Evolutionary conservation across 2,113 vertebrate genomes (phyloP).

Genomic region (Castor canadensis): DNA sequence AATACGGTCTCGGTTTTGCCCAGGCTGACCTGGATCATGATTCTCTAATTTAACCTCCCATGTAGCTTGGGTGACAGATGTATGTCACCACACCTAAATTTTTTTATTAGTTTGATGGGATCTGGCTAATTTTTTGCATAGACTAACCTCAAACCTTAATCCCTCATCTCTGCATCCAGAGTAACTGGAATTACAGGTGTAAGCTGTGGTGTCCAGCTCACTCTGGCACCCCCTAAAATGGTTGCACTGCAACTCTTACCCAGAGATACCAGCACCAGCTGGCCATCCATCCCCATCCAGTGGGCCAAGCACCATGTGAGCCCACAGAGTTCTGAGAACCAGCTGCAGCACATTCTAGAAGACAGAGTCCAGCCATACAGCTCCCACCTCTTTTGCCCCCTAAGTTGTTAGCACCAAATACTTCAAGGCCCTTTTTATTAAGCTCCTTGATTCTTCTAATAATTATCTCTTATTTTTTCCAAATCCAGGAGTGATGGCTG

Average conservation of each 20-base stretch:
- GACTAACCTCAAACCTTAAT: no score
- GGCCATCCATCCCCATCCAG: neutral
- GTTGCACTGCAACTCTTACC: no score
- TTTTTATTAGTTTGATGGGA: no score
- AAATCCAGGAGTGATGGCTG: neutral
- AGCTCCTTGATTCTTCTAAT: neutral
- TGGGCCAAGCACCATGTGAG: neutral
- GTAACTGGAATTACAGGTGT: no score
- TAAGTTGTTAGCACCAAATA: neutral
- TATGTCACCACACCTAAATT: no score
- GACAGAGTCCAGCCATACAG: neutral
- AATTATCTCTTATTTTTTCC: neutral
- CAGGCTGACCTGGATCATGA: no score
- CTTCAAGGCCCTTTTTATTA: neutral
- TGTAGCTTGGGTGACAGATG: no score
- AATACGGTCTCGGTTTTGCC: no score
- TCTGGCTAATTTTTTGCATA: no score
- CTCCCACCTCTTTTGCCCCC: neutral
- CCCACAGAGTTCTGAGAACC: neutral
- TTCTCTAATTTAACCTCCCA: no score
- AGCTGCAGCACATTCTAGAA: neutral
- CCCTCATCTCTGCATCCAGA: no score
- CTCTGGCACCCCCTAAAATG: neutral
- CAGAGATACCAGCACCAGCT: neutral
- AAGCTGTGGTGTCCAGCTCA: no score